Evolutionary conservation across 1,140 invertebrate genomes (phyloP).

Genomic region (Cherax quadricarinatus): DNA sequence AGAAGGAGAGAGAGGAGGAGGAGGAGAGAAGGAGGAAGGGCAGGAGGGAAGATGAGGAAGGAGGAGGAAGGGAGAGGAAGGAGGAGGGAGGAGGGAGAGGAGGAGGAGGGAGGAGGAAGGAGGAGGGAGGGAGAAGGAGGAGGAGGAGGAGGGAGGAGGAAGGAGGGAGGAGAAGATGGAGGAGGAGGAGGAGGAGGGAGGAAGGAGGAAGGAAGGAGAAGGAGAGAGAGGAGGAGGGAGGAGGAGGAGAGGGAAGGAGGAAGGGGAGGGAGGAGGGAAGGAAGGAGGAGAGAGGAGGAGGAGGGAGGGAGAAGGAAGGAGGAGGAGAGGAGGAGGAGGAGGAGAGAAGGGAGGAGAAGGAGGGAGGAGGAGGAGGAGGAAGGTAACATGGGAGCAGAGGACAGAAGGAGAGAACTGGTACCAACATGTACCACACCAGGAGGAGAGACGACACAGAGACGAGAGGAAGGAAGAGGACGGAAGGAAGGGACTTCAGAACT

Average conservation of each 20-base stretch:
- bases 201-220: background rate
- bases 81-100: background rate
- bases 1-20: background rate
- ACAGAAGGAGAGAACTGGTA: too few species aligned
- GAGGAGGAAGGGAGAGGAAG: background rate
- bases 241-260: background rate
- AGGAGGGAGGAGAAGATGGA: background rate
- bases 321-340: background rate
- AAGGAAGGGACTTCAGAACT: too few species aligned
- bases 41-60: background rate
- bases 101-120: background rate
- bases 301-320: background rate
- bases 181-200: background rate
- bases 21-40: background rate
- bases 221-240: background rate
- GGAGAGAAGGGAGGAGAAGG: background rate
- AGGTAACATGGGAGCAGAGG: too few species aligned
- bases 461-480: too few species aligned
- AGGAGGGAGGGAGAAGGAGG: constrained; percentile 13
- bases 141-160: background rate
- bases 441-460: too few species aligned
- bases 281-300: background rate
- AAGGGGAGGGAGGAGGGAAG: background rate
- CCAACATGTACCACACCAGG: too few species aligned
- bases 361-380: background rate